Base-by-base conservation (phyloP, 2,113 vertebrate genomes). In the Macrotis lagotis region DNA sequence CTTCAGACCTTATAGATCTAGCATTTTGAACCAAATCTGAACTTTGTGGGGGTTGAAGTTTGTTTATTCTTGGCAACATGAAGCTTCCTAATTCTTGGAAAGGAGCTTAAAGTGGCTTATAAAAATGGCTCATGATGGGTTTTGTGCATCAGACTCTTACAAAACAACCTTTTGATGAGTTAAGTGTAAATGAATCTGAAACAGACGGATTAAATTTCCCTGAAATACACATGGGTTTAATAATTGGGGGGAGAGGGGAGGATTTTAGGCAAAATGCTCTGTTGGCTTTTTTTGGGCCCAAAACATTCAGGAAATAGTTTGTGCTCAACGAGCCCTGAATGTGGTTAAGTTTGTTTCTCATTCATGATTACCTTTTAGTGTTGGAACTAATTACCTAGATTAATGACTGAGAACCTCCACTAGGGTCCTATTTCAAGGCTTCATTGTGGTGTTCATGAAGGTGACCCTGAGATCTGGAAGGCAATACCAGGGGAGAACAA, bases 31-130 rank as follows among this genome's bases (percentile, higher is more conserved):
- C 89, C 89, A 90, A 90, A 90, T 10, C 14, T 90, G 89, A 90
- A 90, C 89, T 26, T 90, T 90, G 47, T 90, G 89, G 89, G 59
- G n/a, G 89, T 48, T 90, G 89, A 90, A 90, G 25, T 89, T 89
- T 90, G 48, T 90, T 90, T 90, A 90, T 50, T 50, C 89, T 90
- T 90, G 89, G 89, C 89, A 90, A 90, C 48, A 49, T 49, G 88
- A 89, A 28, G 89, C 48, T 90, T 90, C 89, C 89, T 90, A 50
- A 50, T 90, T 90, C 89, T 90, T 90, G 89, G 89, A 90, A 90
- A 90, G 89, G 89, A 90, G 89, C 89, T 90, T 90, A 90, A 90
- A 90, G 89, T 48, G 11, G 89, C 89, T 90, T 90, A 90, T 50
- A 90, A 50, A 90, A 90, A 90, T 28, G 89, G 48, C 89, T 90